Evolutionary conservation across 2,888 invertebrate species (phyloP), one percentile per base, ranked within the genome.

Genomic region (Hofmannophila pseudospretella): DNA sequence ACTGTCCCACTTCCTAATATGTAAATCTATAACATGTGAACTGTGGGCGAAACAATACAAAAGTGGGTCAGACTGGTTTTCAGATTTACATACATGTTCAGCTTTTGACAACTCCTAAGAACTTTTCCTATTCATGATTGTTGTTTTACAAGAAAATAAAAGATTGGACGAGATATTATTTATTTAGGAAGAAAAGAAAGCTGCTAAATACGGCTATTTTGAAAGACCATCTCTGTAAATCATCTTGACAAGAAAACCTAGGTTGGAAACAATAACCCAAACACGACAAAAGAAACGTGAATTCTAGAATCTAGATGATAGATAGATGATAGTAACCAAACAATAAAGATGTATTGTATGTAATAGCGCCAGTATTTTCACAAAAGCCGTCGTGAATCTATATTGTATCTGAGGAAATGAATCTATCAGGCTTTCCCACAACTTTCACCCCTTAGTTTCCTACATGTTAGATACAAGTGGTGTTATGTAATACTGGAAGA

Each of bases 1-100:
- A 13, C 50, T 68, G 76, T 49, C 71, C 82, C 58, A 81, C 77
- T 79, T 82, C 80, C 79, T 71, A 74, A 79, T 74, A 84, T 82
- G 78, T 71, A 72, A 82, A 84, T 77, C 60, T 58, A 58, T 67
- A 63, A 62, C 68, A 71, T 64, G 66, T 69, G 66, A 70, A 75
- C 68, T 68, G 74, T 74, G 63, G 61, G 63, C 67, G 67, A 76
- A 63, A 82, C 81, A 82, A 78, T 73, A 58, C 58, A 41, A 44
- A 71, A 67, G 67, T 75, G 62, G 68, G 64, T 46, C 71, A 67
- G 52, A 53, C 73, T 66, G 67, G 66, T 77, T 70, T 67, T 60
- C 61, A 31, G 44, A 70, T 58, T 61, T 72, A 67, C 51, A 60
- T 62, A 58, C 50, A 51, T 45, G 40, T 61, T 46, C 46, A 58